A percentile compares a stretch with the other conserved stretches of the same genome.
Evolutionary conservation across 2,888 invertebrate genomes (phyloP).

Genomic region (Nomada fucata): DNA sequence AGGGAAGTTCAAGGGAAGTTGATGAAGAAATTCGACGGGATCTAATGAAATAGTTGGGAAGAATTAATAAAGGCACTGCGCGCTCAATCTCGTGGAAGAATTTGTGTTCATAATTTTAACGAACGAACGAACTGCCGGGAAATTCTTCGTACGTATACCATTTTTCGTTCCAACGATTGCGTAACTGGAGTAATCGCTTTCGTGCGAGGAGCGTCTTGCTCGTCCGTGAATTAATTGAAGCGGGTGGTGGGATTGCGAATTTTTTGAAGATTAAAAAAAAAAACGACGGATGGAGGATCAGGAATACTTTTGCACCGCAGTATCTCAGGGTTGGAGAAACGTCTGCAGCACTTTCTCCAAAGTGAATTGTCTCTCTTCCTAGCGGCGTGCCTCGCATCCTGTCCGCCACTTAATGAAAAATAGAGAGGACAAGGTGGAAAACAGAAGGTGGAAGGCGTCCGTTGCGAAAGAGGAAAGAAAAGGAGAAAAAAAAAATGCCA

Average conservation of each 20-base stretch:
- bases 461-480: slow-evolving; percentile 27
- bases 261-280: not conserved
- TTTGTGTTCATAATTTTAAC: not conserved
- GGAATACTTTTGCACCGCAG: too few species aligned
- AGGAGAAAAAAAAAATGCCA: slow-evolving; percentile 58
- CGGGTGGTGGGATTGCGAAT: not conserved
- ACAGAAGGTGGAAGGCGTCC: slow-evolving; percentile 48
- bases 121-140: not conserved
- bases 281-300: not conserved
- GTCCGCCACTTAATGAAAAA: slow-evolving; percentile 56
- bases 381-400: slow-evolving; percentile 27
- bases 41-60: slow-evolving; percentile 12
- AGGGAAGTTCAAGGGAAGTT: not conserved
- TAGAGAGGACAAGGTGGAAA: slow-evolving; percentile 27
- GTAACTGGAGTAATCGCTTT: too few species aligned
- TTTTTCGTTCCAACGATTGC: too few species aligned
- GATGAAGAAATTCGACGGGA: not conserved
- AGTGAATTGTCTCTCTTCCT: slow-evolving; percentile 6
- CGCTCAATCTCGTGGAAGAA: not conserved
- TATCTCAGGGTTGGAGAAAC: not conserved
- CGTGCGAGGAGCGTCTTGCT: too few species aligned
- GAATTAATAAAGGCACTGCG: slow-evolving; percentile 9
- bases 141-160: too few species aligned
- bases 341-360: not conserved
- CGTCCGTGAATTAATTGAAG: too few species aligned